A percentile compares a stretch with the other conserved stretches of the same genome.
Conservation (phyloP, 2,888 invertebrate species). For the Caenorhabditis drosophilae region DNA sequence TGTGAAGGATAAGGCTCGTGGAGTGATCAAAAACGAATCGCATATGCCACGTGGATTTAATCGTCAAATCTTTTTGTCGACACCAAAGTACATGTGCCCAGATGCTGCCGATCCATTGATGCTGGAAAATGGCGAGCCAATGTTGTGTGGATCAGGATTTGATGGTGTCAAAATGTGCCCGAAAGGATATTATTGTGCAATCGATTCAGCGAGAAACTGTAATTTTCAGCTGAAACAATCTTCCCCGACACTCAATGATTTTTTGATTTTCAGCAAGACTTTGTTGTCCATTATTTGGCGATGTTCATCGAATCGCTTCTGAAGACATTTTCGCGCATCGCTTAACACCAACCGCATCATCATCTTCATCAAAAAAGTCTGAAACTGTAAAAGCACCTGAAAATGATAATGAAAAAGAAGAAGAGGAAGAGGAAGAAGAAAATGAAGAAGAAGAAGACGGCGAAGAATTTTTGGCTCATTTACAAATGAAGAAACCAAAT, state of each 20-base stretch:
- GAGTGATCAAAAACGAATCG: constrained; percentile 35
- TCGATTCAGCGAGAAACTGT: constrained; percentile 55
- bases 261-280: constrained; percentile 51
- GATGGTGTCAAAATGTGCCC: constrained; percentile 68
- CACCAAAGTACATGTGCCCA: constrained; percentile 55
- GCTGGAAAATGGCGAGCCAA: constrained; percentile 42
- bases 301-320: constrained; percentile 55
- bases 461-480: constrained; percentile 30
- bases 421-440: constrained; percentile 35
- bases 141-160: constrained; percentile 66
- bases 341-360: constrained; percentile 11
- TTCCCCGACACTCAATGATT: neutral
- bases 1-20: constrained; percentile 24
- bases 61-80: constrained; percentile 44
- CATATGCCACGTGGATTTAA: constrained; percentile 49
- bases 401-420: constrained; percentile 33
- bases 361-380: constrained; percentile 3
- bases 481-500: constrained; percentile 34
- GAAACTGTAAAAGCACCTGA: constrained; percentile 17
- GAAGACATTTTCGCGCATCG: constrained; percentile 56
- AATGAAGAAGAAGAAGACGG: constrained; percentile 38
- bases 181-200: constrained; percentile 67
- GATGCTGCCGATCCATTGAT: constrained; percentile 57
- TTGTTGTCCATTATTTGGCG: constrained; percentile 61
- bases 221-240: constrained; percentile 6